Percentiles rank a stretch among this genome's conserved stretches.
Evolutionary conservation across 2,113 vertebrate species (phyloP).

Genomic region (Sinocyclocheilus maitianheensis): DNA sequence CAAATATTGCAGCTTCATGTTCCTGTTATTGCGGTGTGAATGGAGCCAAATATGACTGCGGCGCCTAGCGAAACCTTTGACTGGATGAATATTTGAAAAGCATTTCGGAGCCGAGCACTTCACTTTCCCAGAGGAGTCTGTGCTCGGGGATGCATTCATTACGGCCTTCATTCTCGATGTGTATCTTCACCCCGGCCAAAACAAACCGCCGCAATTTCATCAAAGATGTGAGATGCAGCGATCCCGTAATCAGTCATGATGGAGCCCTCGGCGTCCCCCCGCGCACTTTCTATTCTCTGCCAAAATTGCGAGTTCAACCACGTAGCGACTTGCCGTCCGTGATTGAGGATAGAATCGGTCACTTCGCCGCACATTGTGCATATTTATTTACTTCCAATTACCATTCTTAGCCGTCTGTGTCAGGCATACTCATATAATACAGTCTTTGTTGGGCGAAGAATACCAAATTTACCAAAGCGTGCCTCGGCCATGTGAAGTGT

Average conservation of each 20-base stretch:
- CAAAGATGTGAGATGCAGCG: constrained; percentile 29
- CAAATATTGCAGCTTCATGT: constrained; percentile 22
- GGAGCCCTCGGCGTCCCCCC: background rate
- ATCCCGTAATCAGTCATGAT: constrained; percentile 19
- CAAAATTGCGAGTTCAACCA: constrained; percentile 8
- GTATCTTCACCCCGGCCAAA: constrained; percentile 14
- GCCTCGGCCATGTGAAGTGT: constrained; percentile 28
- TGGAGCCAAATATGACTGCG: background rate
- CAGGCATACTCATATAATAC: background rate
- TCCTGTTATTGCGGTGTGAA: constrained; percentile 4
- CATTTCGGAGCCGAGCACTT: background rate
- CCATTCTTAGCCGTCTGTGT: background rate
- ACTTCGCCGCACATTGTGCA: background rate
- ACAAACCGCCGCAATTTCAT: constrained; percentile 34
- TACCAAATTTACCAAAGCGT: background rate
- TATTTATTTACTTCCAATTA: constrained; percentile 11
- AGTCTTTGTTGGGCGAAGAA: background rate
- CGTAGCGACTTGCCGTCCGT: background rate
- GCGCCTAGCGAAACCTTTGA: background rate
- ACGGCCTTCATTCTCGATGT: constrained; percentile 17
- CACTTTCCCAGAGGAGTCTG: constrained; percentile 29
- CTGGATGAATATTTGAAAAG: constrained; percentile 24
- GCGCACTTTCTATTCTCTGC: background rate
- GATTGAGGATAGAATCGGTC: background rate
- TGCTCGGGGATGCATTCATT: constrained; percentile 17